A percentile compares a stretch with the other conserved stretches of the same genome.
Evolutionary conservation across 2,888 invertebrate genomes (phyloP).

Genomic region (Hirtodrosophila confusa): DNA sequence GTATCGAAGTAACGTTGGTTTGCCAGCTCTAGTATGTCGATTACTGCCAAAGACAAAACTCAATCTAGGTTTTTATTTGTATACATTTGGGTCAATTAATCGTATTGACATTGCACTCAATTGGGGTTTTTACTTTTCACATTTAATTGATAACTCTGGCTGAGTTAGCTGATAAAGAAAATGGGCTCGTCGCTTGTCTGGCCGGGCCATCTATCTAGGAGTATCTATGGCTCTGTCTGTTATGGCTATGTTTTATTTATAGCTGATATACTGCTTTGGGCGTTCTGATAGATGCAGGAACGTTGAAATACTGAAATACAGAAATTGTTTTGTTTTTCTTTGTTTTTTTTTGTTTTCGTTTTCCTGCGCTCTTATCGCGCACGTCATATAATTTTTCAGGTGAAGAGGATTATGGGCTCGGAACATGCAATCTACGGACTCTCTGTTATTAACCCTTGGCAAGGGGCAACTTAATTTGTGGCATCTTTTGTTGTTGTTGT

Average conservation of each 20-base stretch:
- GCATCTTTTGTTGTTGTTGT: conserved; percentile 15
- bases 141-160: conserved; percentile 73
- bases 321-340: conserved; percentile 20
- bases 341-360: background rate
- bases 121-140: conserved; percentile 42
- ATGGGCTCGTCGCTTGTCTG: conserved; percentile 29
- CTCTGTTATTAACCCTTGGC: conserved; percentile 38
- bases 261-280: conserved; percentile 24
- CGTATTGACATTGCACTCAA: conserved; percentile 70
- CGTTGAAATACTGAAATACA: conserved; percentile 20
- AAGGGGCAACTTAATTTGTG: conserved; percentile 13
- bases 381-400: conserved; percentile 50
- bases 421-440: conserved; percentile 53
- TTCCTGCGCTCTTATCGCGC: conserved; percentile 59
- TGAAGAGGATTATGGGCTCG: conserved; percentile 64
- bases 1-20: too few relatives aligned
- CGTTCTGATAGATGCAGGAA: conserved; percentile 42
- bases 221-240: conserved; percentile 4
- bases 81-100: conserved; percentile 62
- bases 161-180: conserved; percentile 55
- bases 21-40: background rate
- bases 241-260: conserved; percentile 45
- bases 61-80: conserved; percentile 25
- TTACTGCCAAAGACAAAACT: background rate
- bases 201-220: conserved; percentile 16